phyloP scores from a whole-genome alignment of 1,140 invertebrate genomes.

The Himalopsyche phryganea region DNA sequence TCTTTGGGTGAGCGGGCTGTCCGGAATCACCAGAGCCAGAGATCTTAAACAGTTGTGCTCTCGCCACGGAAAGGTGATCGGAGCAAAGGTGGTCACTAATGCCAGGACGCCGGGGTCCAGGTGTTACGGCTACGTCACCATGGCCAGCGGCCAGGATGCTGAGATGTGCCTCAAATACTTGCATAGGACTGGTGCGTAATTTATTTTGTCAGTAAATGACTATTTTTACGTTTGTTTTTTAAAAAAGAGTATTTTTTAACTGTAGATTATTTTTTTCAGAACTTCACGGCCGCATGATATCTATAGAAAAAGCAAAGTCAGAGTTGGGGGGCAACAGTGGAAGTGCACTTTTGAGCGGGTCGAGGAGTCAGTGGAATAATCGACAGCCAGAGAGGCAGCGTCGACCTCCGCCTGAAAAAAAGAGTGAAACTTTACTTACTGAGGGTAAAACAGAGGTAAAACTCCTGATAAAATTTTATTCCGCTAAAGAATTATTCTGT shows the following conservation, averaged over 20 bases:
- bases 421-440: no score
- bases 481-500: no score
- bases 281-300: conserved; percentile 88
- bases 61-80: conserved; percentile 91
- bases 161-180: conserved; percentile 85
- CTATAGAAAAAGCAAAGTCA: conserved; percentile 79
- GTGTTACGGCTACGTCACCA: conserved; percentile 94
- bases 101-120: conserved; percentile 84
- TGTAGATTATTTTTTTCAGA: conserved; percentile 45
- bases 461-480: no score
- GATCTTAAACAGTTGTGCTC: conserved; percentile 90
- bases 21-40: conserved; percentile 82
- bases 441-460: neutral
- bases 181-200: conserved; percentile 67
- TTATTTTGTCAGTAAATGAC: neutral
- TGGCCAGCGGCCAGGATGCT: conserved; percentile 84
- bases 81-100: conserved; percentile 95
- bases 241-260: neutral
- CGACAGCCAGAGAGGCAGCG: no score
- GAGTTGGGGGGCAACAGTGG: conserved; percentile 37
- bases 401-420: no score
- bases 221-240: neutral
- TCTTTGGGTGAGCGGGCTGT: conserved; percentile 90
- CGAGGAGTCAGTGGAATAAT: neutral
- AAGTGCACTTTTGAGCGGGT: neutral